These are phyloP conservation scores for Stichodactyla helianthus DNA, from an alignment of 64 coral and sea anemone species.

Conservation along the genomic window DNA sequence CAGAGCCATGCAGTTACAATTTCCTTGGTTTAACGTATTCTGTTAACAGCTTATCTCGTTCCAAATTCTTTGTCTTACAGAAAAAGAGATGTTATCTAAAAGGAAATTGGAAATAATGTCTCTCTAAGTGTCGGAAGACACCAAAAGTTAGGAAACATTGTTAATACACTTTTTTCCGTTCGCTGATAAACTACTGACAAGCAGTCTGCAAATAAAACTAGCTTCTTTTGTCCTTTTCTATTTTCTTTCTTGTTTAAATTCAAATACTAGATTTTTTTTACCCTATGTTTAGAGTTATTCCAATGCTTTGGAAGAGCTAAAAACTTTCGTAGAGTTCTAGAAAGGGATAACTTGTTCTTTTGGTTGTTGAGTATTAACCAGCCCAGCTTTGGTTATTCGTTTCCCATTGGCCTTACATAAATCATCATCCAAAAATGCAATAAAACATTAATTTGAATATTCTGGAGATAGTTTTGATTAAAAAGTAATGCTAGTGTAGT, in stretches of 20 bases:
- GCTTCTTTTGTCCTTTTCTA: background rate
- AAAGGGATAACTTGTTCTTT: too few relatives aligned
- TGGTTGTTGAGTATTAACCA: too few relatives aligned
- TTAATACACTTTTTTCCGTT: slow-evolving; percentile 12
- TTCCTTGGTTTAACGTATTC: slow-evolving; percentile 5
- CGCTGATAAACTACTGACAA: background rate
- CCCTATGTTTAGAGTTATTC: background rate
- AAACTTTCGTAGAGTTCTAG: too few relatives aligned
- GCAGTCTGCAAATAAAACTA: background rate
- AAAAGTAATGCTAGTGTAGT: too few relatives aligned
- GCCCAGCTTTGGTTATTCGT: too few relatives aligned
- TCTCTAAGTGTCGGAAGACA: slow-evolving; percentile 8
- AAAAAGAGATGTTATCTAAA: slow-evolving; percentile 14
- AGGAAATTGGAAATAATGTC: slow-evolving; percentile 5
- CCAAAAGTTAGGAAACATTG: slow-evolving; percentile 8
- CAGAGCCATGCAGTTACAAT: background rate
- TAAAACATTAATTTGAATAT: too few relatives aligned
- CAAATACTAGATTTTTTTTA: slow-evolving; percentile 3
- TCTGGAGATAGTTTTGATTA: too few relatives aligned
- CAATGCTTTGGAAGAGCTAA: background rate
- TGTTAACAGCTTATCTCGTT: background rate
- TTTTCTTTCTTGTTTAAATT: background rate
- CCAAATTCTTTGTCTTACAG: background rate
- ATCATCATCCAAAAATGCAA: too few relatives aligned
- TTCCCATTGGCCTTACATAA: too few relatives aligned